Base-by-base conservation (phyloP, 2,888 invertebrate species). In the Koerneria pararmatus region DNA sequence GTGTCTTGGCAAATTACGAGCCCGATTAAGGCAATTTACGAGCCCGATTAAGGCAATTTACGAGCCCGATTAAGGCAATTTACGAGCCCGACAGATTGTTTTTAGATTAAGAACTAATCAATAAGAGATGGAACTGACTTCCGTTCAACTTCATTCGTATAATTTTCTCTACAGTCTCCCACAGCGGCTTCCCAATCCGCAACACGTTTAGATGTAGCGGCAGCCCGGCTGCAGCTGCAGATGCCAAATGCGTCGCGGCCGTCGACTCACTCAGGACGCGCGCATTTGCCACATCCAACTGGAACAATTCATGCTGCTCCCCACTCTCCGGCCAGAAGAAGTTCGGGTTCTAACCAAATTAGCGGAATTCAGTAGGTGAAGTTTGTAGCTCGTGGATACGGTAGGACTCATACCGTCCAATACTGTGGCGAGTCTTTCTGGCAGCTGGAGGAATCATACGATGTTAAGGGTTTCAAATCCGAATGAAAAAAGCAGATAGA, bases 201-300 rank as follows among this genome's bases (percentile, higher is more conserved):
- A 79, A 65, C 32, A 63, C 63, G 2, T 71, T 65, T 29, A 77
- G 62, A 48, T 78, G 72, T 0, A 79, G 68, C 15, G 78, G 78
- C 8, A 79, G 72, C 11, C 79, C 79, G 11, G 46, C n/a, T n/a
- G n/a, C 46, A 41, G 64, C 66, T 22, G 73, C 73, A 8, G 64
- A 46, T 3, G 51, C 49, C 51, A 74, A 64, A 63, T 74, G 69
- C 32, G 66, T 71, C 3, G 34, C 62, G 4, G 71, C 64, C n/a
- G 74, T 74, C 8, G 63, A 41, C 1, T 61, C 60, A 22, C 68
- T 27, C 2, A 71, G 19, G 19, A 56, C 49, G 27, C 71, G 65
- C 27, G 63, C 32, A 29, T 60, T 54, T 1, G 72, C 65, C 22
- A 69, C 31, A 8, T 65, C 62, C 4, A 64, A 63, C 74, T 74